These are phyloP conservation scores for Euura lappo DNA, from an alignment of 1,140 invertebrate species.

Conservation along the genomic window DNA sequence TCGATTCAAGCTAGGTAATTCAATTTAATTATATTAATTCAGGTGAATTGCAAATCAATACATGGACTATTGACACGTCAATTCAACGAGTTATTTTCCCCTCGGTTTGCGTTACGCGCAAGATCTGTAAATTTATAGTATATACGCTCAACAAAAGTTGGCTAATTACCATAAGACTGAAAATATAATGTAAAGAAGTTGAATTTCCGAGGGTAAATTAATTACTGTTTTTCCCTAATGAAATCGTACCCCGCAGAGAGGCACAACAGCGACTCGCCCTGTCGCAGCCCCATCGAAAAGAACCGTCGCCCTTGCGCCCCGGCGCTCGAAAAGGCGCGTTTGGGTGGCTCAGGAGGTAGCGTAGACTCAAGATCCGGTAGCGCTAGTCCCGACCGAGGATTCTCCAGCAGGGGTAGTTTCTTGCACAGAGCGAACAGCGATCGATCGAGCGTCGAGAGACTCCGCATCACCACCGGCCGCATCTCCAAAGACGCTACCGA, in stretches of 20 bases:
- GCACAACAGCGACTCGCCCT: constrained; percentile 46
- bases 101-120: no score
- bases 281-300: constrained; percentile 52
- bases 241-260: constrained; percentile 36
- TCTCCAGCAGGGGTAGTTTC: constrained; percentile 32
- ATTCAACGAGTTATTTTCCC: no score
- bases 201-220: no score
- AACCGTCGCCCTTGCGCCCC: constrained; percentile 46
- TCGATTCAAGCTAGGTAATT: no score
- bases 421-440: constrained; percentile 48
- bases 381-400: constrained; percentile 48
- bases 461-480: constrained; percentile 52
- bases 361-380: constrained; percentile 55
- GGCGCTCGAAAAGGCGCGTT: constrained; percentile 51
- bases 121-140: neutral
- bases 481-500: constrained; percentile 49
- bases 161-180: no score
- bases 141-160: neutral
- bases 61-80: no score
- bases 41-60: no score
- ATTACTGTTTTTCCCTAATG: no score
- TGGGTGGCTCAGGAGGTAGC: constrained; percentile 54
- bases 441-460: constrained; percentile 47
- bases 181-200: no score
- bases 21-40: no score